These are phyloP conservation scores for Gymnothorax javanicus DNA, from an alignment of 2,797 vertebrate genomes.

Conservation along the genomic window DNA sequence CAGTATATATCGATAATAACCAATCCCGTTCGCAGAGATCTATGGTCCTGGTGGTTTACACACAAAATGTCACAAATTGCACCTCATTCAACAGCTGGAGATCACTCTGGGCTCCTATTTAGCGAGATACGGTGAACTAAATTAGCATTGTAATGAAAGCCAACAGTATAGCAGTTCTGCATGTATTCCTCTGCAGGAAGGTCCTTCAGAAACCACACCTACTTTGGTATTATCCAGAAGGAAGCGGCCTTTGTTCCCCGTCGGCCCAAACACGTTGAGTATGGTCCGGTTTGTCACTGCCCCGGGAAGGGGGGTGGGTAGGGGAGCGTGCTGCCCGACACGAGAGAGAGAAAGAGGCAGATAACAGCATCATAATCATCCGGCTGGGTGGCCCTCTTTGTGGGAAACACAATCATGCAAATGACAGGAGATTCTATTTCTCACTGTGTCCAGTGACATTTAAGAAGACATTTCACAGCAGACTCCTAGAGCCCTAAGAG, in stretches of 20 bases:
- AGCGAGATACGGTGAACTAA: too few species aligned
- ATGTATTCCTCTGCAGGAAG: neutral
- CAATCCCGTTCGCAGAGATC: too few species aligned
- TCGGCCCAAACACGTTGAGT: slow-evolving; percentile 79
- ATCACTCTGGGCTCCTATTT: too few species aligned
- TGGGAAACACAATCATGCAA: slow-evolving; percentile 33
- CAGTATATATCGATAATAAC: too few species aligned
- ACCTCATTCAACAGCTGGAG: too few species aligned
- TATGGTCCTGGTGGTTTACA: too few species aligned
- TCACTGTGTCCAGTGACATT: slow-evolving; percentile 66
- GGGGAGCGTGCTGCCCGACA: slow-evolving; percentile 65
- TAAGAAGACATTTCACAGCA: slow-evolving; percentile 51
- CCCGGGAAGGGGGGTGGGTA: slow-evolving; percentile 74
- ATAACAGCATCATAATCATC: slow-evolving; percentile 27
- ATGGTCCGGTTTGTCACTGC: slow-evolving; percentile 74
- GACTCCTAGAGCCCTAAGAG: slow-evolving; percentile 48
- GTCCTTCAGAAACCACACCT: slow-evolving; percentile 39
- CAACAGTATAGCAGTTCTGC: too few species aligned
- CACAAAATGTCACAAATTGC: too few species aligned
- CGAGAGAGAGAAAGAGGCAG: slow-evolving; percentile 11
- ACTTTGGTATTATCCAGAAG: slow-evolving; percentile 85
- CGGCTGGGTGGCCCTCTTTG: slow-evolving; percentile 39
- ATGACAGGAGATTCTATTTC: slow-evolving; percentile 43
- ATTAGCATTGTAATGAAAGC: too few species aligned
- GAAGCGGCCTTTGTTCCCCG: slow-evolving; percentile 65